A percentile compares a stretch with the other conserved stretches of the same genome.
Conservation (phyloP, 2,113 vertebrate species). For the Ginglymostoma cirratum region DNA sequence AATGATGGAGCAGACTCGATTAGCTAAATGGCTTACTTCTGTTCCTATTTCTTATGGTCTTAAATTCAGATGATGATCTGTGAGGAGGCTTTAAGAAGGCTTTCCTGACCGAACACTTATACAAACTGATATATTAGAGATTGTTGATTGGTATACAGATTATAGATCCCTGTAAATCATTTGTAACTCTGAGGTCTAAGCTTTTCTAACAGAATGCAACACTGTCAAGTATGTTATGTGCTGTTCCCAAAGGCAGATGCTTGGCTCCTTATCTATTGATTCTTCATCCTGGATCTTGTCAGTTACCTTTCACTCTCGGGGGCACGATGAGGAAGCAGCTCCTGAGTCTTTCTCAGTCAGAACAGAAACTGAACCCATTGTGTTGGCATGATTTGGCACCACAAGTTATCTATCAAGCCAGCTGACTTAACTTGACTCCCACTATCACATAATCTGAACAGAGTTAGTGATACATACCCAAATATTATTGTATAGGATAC, state of each 20-base stretch:
- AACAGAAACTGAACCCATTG: not conserved
- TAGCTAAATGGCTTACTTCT: too few relatives aligned
- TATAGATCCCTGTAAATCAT: not conserved
- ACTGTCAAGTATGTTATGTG: not conserved
- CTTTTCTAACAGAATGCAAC: not conserved
- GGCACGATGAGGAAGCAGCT: not conserved
- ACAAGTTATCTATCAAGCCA: not conserved
- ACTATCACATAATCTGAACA: not conserved
- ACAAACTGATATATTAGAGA: not conserved
- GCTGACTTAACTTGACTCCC: not conserved
- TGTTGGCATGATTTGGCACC: not conserved
- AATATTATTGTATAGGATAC: not conserved
- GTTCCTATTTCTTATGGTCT: too few relatives aligned
- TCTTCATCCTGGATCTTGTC: not conserved
- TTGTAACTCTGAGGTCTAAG: not conserved
- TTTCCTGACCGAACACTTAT: not conserved
- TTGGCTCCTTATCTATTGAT: not conserved
- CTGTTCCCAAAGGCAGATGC: not conserved
- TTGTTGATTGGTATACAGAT: not conserved
- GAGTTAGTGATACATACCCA: not conserved
- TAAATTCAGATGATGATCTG: too few relatives aligned
- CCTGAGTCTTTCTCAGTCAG: not conserved
- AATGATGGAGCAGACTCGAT: too few relatives aligned
- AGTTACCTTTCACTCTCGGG: not conserved
- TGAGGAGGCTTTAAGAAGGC: too few relatives aligned